Percentiles rank a stretch among this genome's conserved stretches.
Evolutionary conservation across 2,888 invertebrate species (phyloP).

Genomic region (Lasioglossum zephyrum): DNA sequence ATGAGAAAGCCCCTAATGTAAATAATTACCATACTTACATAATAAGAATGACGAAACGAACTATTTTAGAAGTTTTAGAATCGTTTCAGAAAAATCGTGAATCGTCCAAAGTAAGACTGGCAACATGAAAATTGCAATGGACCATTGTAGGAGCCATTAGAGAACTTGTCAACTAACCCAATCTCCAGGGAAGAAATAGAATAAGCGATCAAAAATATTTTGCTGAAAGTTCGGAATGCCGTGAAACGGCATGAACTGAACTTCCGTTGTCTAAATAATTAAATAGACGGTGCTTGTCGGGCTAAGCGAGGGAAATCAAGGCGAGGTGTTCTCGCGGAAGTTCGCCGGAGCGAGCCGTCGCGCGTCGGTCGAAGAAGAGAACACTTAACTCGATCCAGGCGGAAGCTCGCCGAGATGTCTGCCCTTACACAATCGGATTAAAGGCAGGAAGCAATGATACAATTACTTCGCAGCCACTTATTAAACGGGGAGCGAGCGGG

Average conservation of each 20-base stretch:
- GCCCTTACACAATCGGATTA: conserved; percentile 50
- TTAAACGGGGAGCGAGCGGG: conserved; percentile 30
- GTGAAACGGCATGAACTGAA: neutral
- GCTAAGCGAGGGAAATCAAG: neutral
- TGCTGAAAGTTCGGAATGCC: neutral
- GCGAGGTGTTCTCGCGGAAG: conserved; percentile 1
- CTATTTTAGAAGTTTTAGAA: too few species aligned
- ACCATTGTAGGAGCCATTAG: neutral
- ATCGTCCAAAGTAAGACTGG: neutral
- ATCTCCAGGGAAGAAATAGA: neutral
- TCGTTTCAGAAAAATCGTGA: too few species aligned
- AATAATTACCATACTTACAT: too few species aligned
- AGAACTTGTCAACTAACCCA: neutral
- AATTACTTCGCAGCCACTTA: conserved; percentile 43
- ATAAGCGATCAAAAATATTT: neutral
- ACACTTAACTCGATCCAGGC: conserved; percentile 23
- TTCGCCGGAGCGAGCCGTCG: neutral
- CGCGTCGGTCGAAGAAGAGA: conserved; percentile 1
- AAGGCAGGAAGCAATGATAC: conserved; percentile 51
- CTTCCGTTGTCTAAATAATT: neutral
- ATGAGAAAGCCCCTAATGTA: too few species aligned
- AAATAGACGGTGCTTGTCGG: neutral
- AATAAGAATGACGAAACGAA: too few species aligned
- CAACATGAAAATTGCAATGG: too few species aligned
- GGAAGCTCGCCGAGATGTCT: conserved; percentile 25